A percentile compares a stretch with the other conserved stretches of the same genome.
Conservation (phyloP, 1,140 invertebrate species). For the Brachystomella parvula region DNA sequence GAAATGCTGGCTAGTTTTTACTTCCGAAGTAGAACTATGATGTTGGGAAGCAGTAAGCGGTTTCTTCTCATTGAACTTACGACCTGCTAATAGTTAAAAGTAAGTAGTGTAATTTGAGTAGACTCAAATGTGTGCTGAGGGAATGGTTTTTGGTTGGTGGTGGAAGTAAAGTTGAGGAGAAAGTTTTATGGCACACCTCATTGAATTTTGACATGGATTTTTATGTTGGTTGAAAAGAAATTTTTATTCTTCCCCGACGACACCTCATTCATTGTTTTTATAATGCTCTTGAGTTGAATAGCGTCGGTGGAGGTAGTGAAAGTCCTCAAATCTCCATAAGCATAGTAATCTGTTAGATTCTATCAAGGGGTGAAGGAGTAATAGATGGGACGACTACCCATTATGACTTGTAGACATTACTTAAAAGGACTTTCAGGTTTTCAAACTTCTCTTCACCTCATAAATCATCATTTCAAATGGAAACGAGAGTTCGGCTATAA, state of each 20-base stretch:
- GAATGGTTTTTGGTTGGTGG: too few relatives aligned
- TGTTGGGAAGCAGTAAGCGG: too few relatives aligned
- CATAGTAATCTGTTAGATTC: conserved; percentile 7
- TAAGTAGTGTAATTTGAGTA: too few relatives aligned
- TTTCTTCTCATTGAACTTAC: too few relatives aligned
- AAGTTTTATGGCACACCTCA: background rate
- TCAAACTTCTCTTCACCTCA: conserved; percentile 10
- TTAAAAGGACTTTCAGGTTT: conserved; percentile 9
- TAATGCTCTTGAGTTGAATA: too few relatives aligned
- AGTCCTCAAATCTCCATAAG: conserved; percentile 10
- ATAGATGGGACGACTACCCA: conserved; percentile 5
- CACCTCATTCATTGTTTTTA: conserved; percentile 10
- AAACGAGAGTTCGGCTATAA: background rate
- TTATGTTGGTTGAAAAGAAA: background rate
- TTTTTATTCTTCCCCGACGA: background rate
- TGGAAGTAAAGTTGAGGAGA: too few relatives aligned
- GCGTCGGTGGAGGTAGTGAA: too few relatives aligned
- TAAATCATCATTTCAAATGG: conserved; percentile 10
- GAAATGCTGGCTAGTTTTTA: too few relatives aligned
- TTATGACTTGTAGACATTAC: conserved; percentile 13
- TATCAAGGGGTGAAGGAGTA: conserved; percentile 1
- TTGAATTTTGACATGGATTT: conserved; percentile 15
- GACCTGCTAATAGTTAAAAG: too few relatives aligned
- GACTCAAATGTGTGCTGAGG: too few relatives aligned
- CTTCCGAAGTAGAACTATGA: too few relatives aligned